A percentile compares a stretch with the other conserved stretches of the same genome.
Evolutionary conservation across 2,113 vertebrate species (phyloP).

Genomic region (Labrus mixtus): DNA sequence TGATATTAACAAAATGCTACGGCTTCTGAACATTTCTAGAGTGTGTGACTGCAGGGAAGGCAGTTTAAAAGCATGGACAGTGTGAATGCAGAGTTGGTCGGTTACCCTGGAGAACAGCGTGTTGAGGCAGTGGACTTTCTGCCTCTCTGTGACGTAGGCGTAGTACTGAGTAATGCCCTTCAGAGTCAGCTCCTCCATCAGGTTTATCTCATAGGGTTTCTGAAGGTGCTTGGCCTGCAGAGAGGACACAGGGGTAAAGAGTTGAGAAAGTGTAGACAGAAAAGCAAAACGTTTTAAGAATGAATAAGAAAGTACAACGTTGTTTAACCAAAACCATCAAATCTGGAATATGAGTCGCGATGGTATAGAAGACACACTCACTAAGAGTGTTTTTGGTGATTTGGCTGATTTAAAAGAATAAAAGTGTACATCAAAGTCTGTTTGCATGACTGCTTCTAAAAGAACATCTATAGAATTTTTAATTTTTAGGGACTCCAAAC

Average conservation of each 20-base stretch:
- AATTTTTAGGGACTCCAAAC: background rate
- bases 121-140: slow-evolving; percentile 88
- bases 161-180: slow-evolving; percentile 88
- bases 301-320: background rate
- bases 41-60: background rate
- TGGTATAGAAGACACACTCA: too few relatives aligned
- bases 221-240: slow-evolving; percentile 82
- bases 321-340: background rate
- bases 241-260: background rate
- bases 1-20: too few relatives aligned
- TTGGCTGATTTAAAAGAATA: too few relatives aligned
- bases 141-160: slow-evolving; percentile 86
- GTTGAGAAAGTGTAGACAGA: background rate
- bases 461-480: background rate
- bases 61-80: background rate
- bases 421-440: background rate
- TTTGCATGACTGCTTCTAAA: background rate
- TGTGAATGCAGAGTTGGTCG: background rate
- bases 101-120: slow-evolving; percentile 87
- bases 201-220: slow-evolving; percentile 88
- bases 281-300: background rate
- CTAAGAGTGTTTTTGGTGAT: too few relatives aligned
- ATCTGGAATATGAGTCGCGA: too few relatives aligned
- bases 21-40: too few relatives aligned
- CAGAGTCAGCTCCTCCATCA: slow-evolving; percentile 88